Conservation (phyloP, 92 coral and sea anemone genomes). For the Muricea muricata region DNA sequence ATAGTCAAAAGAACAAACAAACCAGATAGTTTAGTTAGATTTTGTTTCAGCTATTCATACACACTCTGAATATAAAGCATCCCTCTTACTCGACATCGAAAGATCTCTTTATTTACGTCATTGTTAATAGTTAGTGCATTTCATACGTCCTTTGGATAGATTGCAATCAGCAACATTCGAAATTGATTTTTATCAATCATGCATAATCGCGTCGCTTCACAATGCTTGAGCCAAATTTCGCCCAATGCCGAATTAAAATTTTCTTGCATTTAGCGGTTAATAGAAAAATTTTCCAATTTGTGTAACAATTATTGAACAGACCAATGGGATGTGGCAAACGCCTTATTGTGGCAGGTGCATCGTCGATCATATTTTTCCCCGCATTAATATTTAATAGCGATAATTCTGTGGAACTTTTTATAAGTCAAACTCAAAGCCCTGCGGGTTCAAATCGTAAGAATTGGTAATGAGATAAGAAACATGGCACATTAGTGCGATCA, state of each 20-base stretch:
- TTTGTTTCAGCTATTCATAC: too few relatives aligned
- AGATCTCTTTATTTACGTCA: too few relatives aligned
- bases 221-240: not conserved
- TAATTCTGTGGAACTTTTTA: not conserved
- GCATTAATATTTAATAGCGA: conserved; percentile 17
- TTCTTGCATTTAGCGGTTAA: not conserved
- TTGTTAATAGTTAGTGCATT: too few relatives aligned
- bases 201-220: not conserved
- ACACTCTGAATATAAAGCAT: too few relatives aligned
- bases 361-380: not conserved
- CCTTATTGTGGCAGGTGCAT: not conserved
- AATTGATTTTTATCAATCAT: conserved; percentile 17
- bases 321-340: conserved; percentile 15
- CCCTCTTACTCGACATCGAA: too few relatives aligned
- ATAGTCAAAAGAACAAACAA: too few relatives aligned
- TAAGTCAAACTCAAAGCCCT: not conserved
- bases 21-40: too few relatives aligned
- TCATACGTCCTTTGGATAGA: not conserved
- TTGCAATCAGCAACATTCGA: conserved; percentile 12
- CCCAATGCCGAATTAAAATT: not conserved
- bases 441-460: not conserved
- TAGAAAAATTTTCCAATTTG: not conserved
- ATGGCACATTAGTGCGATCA: not conserved
- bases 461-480: conserved; percentile 1
- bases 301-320: not conserved